Evolutionary conservation across 2,888 invertebrate species (phyloP).

Genomic region (Coelopa pilipes): DNA sequence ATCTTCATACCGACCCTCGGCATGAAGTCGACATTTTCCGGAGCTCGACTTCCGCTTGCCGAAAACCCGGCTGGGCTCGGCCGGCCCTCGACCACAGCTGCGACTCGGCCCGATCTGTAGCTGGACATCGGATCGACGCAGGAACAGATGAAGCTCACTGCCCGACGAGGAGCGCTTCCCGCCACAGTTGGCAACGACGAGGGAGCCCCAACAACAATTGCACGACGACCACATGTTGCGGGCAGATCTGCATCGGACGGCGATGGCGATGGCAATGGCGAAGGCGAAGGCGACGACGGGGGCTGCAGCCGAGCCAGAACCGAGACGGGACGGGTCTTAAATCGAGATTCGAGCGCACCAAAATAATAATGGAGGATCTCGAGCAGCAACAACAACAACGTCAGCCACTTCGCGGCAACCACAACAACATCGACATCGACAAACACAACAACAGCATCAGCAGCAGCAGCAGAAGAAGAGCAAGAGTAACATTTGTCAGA

Average conservation of each 20-base stretch:
- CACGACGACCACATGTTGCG: not conserved
- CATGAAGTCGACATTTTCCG: too few species aligned
- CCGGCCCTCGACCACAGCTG: too few species aligned
- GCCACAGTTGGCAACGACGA: too few species aligned
- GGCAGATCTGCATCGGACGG: not conserved
- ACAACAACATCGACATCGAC: constrained; percentile 26
- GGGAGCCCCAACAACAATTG: too few species aligned
- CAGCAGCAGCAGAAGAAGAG: constrained; percentile 8
- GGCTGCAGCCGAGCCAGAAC: not conserved
- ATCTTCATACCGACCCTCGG: too few species aligned
- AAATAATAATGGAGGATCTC: constrained; percentile 40
- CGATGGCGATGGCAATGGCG: not conserved
- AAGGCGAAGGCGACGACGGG: not conserved
- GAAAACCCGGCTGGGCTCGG: too few species aligned
- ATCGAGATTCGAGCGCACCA: constrained; percentile 34
- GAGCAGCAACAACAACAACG: not conserved
- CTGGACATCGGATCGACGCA: too few species aligned
- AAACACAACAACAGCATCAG: constrained; percentile 15
- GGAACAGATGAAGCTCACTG: too few species aligned
- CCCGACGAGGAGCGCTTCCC: too few species aligned
- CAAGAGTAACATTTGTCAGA: constrained; percentile 40
- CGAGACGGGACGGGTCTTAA: constrained; percentile 33
- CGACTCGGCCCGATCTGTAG: too few species aligned
- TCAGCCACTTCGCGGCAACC: constrained; percentile 5
- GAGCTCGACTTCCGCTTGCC: too few species aligned